Conservation (phyloP, 2,113 vertebrate species). For the Steatornis caripensis region DNA sequence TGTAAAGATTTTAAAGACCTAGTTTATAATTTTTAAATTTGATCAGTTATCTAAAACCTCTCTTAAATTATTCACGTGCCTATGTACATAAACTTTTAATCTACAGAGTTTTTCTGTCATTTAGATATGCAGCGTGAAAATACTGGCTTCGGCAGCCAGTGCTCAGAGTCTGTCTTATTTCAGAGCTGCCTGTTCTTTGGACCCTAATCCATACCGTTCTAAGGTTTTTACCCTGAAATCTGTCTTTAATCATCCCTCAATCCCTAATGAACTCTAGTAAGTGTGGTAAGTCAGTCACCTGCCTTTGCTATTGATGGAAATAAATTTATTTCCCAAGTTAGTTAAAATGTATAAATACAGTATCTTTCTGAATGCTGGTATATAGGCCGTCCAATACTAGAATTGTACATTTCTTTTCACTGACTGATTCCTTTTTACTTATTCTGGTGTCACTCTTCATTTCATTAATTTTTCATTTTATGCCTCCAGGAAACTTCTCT, state of each 20-base stretch:
- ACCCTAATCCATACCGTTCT: background rate
- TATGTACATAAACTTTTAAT: background rate
- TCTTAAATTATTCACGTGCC: background rate
- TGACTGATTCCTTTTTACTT: conserved; percentile 55
- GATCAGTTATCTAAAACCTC: background rate
- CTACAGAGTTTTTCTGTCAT: background rate
- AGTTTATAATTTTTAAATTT: background rate
- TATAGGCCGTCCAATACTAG: background rate
- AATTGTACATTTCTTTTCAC: conserved; percentile 6
- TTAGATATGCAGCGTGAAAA: background rate
- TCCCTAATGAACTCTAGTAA: background rate
- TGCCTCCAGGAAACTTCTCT: conserved; percentile 67
- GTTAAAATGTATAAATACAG: background rate
- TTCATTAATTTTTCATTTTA: conserved; percentile 72
- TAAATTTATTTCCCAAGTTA: background rate
- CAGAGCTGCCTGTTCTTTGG: background rate
- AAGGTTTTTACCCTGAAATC: background rate
- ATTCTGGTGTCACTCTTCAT: conserved; percentile 65
- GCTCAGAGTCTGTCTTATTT: background rate
- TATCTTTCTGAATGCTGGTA: background rate
- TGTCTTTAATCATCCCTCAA: background rate
- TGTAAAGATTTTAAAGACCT: background rate
- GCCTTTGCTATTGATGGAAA: background rate
- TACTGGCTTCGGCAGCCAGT: background rate
- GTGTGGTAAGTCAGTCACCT: background rate